phyloP scores from a whole-genome alignment of 2,113 vertebrate genomes.

The Anarhynchus alexandrinus region DNA sequence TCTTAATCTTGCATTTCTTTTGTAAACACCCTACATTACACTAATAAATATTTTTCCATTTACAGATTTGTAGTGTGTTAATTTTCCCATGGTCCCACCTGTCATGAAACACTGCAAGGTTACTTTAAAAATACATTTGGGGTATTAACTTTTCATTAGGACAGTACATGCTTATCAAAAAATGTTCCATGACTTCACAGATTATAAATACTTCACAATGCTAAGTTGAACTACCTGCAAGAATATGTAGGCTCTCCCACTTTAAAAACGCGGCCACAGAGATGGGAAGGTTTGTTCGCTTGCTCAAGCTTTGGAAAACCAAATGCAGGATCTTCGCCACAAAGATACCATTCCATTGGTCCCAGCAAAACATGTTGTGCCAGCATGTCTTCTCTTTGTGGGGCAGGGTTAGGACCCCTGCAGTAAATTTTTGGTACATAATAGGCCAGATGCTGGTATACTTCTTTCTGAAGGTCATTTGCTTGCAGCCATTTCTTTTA shows the following conservation, averaged over 20 bases:
- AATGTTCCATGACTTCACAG: not conserved
- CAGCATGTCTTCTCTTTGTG: constrained; percentile 89
- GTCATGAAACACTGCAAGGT: not conserved
- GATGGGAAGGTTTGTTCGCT: constrained; percentile 88
- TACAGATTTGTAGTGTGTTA: not conserved
- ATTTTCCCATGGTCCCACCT: not conserved
- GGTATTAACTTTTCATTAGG: not conserved
- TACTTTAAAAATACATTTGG: not conserved
- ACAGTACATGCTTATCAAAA: not conserved
- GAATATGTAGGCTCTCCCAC: constrained; percentile 97
- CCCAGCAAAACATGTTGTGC: constrained; percentile 87
- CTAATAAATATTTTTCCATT: not conserved
- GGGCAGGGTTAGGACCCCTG: constrained; percentile 83
- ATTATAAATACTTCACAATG: not conserved
- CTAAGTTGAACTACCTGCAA: constrained; percentile 84
- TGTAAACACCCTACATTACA: not conserved
- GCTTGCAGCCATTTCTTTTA: constrained; percentile 88
- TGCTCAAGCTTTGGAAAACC: constrained; percentile 89
- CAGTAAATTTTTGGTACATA: constrained; percentile 95
- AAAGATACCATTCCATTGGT: constrained; percentile 94
- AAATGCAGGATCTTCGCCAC: constrained; percentile 86
- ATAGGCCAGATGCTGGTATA: constrained; percentile 87
- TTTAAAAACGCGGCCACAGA: constrained; percentile 97
- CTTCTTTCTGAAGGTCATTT: constrained; percentile 85
- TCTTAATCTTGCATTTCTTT: not conserved